A percentile compares a stretch with the other conserved stretches of the same genome.
Evolutionary conservation across 2,113 vertebrate genomes (phyloP).

Genomic region (Equus przewalskii): DNA sequence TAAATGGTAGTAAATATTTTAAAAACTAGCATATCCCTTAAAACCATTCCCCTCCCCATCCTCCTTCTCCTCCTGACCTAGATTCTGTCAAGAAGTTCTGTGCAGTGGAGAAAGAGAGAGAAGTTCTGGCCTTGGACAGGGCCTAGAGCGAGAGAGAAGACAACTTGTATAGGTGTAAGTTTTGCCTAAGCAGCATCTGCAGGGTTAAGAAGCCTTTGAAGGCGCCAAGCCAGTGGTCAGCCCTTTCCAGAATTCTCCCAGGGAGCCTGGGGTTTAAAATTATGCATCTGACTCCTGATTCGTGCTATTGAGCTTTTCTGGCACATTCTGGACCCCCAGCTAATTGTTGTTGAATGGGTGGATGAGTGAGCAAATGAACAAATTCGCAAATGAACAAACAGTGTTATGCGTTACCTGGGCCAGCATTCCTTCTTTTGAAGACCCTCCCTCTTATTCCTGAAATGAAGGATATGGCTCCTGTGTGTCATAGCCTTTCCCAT

Average conservation of each 20-base stretch:
- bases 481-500: not conserved
- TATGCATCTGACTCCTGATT: not conserved
- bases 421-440: not conserved
- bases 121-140: not conserved
- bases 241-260: conserved; percentile 6
- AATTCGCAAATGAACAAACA: not conserved
- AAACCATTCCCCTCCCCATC: not conserved
- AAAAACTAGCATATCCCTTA: not conserved
- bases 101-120: not conserved
- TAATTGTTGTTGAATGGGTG: not conserved
- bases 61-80: not conserved
- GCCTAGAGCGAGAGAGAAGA: not conserved
- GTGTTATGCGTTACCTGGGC: not conserved
- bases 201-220: not conserved
- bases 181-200: not conserved
- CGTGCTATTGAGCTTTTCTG: not conserved
- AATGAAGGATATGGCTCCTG: not conserved
- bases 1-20: not conserved
- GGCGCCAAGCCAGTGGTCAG: not conserved
- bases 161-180: not conserved
- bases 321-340: not conserved
- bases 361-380: not conserved
- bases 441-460: not conserved
- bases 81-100: conserved; percentile 8
- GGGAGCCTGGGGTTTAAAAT: not conserved